Percentiles rank a stretch among this genome's conserved stretches.
Evolutionary conservation across 30 jellyfish, hydroid and myxozoan genomes (phyloP).

Genomic region (Clytia hemisphaerica): DNA sequence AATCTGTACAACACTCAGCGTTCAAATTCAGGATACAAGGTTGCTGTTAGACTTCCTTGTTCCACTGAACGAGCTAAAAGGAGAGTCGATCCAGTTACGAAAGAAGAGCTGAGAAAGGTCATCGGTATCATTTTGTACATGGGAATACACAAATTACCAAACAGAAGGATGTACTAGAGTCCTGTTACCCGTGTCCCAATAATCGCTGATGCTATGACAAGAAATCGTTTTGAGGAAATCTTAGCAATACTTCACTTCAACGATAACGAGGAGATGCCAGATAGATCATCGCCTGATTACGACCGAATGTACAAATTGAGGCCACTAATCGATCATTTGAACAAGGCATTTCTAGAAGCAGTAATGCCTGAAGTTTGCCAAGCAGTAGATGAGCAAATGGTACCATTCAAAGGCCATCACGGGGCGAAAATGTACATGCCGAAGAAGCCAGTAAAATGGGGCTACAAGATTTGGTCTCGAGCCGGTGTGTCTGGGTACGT

Average conservation of each 20-base stretch:
- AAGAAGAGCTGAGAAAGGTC: not conserved
- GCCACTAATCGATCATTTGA: constrained; percentile 42
- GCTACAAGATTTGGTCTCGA: constrained; percentile 29
- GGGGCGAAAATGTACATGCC: constrained; percentile 59
- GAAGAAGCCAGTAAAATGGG: constrained; percentile 58
- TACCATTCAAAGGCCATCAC: constrained; percentile 57
- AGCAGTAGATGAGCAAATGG: constrained; percentile 57
- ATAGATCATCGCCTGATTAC: not conserved
- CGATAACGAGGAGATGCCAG: constrained; percentile 16
- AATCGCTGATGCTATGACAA: constrained; percentile 17
- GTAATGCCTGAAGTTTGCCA: constrained; percentile 26
- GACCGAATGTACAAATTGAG: constrained; percentile 31
- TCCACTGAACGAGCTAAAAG: constrained; percentile 7
- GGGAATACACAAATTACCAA: constrained; percentile 31
- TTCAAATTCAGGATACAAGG: constrained; percentile 24
- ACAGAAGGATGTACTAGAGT: constrained; percentile 34
- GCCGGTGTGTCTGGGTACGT: constrained; percentile 46
- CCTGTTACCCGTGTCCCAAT: constrained; percentile 23
- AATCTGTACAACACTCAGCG: constrained; percentile 21
- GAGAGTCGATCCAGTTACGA: constrained; percentile 16
- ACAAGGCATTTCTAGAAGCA: constrained; percentile 17
- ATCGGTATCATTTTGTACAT: constrained; percentile 1
- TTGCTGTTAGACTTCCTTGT: not conserved
- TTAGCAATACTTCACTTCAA: constrained; percentile 31
- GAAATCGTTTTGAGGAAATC: constrained; percentile 45